Evolutionary conservation across 2,888 invertebrate species (phyloP), one percentile per base, ranked within the genome.

Genomic region (Melieria crassipennis): DNA sequence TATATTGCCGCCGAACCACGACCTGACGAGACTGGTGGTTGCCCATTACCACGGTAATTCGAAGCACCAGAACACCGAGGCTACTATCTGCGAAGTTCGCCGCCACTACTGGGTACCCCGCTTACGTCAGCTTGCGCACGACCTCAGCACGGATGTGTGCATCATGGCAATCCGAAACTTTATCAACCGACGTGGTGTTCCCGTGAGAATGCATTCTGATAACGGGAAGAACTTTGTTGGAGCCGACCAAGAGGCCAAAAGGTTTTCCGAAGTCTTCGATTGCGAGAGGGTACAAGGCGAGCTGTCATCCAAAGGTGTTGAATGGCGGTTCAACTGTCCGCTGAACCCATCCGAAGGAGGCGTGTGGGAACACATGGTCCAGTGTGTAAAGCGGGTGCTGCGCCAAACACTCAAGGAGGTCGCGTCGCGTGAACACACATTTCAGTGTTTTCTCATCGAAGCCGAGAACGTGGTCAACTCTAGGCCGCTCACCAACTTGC

Each of bases 331-430:
- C 66, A 13, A 70, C 52, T 68, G 71, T 56, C 65, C 71, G 68
- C 71, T 10, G 10, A 68, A 76, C 69, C 73, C 74, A 0, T 66
- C 58, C 11, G 71, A 62, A 42, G 73, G 71, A n/a, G 73, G 73
- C 7, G 50, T 72, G 61, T 75, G 73, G 71, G 75, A 75, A 58
- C 57, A 71, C n/a, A 73, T 75, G 69, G 74, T 75, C 10, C 73
- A 71, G 56, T 75, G 68, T 7, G 72, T 77, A 1, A 76, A 73
- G 47, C 60, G 48, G 13, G 74, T 75, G 9, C 50, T 76, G 66
- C 70, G 65, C 7, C 72, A 72, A 1, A 76, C 72, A 7, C 30
- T 77, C 50, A 70, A 74, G 7, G 70, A 73, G 30, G 63, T 62
- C 7, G 63, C 69, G 7, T 74, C 73, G 9, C 71, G 70, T 9